A percentile compares a stretch with the other conserved stretches of the same genome.
Evolutionary conservation across 2,797 vertebrate genomes (phyloP).

Genomic region (Typhlichthys subterraneus): DNA sequence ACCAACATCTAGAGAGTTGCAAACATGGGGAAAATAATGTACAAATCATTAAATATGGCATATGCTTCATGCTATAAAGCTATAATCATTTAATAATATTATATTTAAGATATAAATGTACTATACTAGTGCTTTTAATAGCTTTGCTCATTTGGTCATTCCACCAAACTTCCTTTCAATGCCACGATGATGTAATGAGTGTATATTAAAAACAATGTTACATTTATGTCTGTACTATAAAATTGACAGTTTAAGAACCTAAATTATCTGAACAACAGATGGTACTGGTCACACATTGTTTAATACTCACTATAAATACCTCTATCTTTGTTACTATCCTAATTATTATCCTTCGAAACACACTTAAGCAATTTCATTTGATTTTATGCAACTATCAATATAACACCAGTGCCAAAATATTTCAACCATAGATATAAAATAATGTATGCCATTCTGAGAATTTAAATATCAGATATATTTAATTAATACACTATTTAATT

Average conservation of each 20-base stretch:
- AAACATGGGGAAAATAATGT: conserved; percentile 15
- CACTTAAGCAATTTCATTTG: too few relatives aligned
- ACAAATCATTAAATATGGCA: neutral
- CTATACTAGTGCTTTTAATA: conserved; percentile 12
- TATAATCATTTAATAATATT: conserved; percentile 16
- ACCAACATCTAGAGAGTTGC: conserved; percentile 36
- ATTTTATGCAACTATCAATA: too few relatives aligned
- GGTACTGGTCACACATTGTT: conserved; percentile 9
- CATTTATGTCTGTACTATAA: conserved; percentile 37
- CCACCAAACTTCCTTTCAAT: neutral
- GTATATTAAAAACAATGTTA: conserved; percentile 35
- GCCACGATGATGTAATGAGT: conserved; percentile 27
- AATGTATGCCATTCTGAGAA: too few relatives aligned
- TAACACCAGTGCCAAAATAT: too few relatives aligned
- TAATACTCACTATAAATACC: conserved; percentile 21
- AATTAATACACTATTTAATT: too few relatives aligned
- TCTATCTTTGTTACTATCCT: conserved; percentile 10
- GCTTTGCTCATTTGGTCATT: conserved; percentile 4
- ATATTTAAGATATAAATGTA: conserved; percentile 25
- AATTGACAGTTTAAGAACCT: conserved; percentile 11
- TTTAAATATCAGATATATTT: too few relatives aligned
- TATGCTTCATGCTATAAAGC: too few relatives aligned
- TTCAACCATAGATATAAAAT: too few relatives aligned
- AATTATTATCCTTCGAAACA: conserved; percentile 12
- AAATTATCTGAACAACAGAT: conserved; percentile 41